Evolutionary conservation across 2,797 vertebrate genomes (phyloP), one percentile per base, ranked within the genome.

Genomic region (Eremophila alpestris): DNA sequence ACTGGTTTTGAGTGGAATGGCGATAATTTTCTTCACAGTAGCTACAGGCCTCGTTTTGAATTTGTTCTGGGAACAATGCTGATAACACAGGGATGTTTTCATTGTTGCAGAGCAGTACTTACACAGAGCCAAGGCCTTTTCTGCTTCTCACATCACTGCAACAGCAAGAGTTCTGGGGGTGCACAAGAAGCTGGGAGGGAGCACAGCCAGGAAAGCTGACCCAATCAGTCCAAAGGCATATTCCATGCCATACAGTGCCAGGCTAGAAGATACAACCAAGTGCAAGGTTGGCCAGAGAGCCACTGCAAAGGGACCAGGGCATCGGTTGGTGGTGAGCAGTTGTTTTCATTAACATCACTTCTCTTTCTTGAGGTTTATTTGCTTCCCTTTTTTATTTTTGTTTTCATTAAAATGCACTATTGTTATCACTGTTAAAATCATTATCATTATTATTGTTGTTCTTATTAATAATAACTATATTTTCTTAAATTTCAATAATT

Each of bases 131-230:
- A 45, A 58, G 22, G 30, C 19, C 7, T 81, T 67, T 82, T 17
- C 46, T 67, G 32, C 32, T 32, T 34, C 48, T 67, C 36, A 11
- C 18, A 11, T 5, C 29, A 24, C 15, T 24, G 8, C 10, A 32
- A 9, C 7, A 67, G 5, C 0, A 2, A 21, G 10, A 1, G 32
- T 18, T 52, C 18, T 56, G 11, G 4, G 5, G 19, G 4, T 30
- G 9, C 32, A 40, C 3, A 10, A 54, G 41, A n/a, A 34, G 15
- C 0, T 65, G 59, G 13, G 27, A 59, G 20, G 5, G 3, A 30
- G 3, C 27, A 54, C 10, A 54, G 36, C 15, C 1, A 14, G 41
- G 18, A 62, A 21, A 78, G 13, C 18, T 67, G 54, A 40, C 10
- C 21, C 21, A n/a, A 15, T 13, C 13, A 4, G 3, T 8, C 21